These are phyloP conservation scores for Silurus aristotelis DNA, from an alignment of 2,797 vertebrate species.

Conservation along the genomic window DNA sequence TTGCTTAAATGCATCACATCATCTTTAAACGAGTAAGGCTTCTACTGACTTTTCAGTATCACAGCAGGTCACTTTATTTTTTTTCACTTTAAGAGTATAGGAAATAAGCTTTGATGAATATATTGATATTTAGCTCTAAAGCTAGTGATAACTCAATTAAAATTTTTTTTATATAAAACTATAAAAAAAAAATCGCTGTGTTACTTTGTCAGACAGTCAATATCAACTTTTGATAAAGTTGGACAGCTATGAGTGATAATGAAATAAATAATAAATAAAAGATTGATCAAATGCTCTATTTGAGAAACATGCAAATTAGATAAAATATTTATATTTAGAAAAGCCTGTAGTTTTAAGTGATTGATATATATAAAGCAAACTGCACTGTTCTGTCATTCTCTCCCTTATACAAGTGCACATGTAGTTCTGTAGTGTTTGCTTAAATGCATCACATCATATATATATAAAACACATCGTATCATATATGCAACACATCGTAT, in stretches of 20 bases:
- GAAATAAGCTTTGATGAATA: background rate
- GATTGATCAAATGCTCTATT: too few species aligned
- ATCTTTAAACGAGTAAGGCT: background rate
- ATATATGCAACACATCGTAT: too few species aligned
- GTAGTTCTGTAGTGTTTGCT: background rate
- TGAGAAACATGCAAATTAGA: too few species aligned
- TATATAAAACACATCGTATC: too few species aligned
- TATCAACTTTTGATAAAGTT: too few species aligned
- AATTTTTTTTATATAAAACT: background rate
- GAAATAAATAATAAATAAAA: too few species aligned
- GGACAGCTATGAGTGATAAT: too few species aligned
- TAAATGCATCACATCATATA: conserved; percentile 5
- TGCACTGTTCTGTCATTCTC: conserved; percentile 8
- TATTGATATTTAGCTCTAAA: background rate
- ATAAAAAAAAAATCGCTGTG: too few species aligned
- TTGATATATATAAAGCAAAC: conserved; percentile 3
- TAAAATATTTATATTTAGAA: too few species aligned
- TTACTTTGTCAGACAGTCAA: too few species aligned
- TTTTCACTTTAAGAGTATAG: too few species aligned
- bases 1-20: background rate
- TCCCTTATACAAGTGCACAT: conserved; percentile 7
- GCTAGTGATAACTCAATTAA: background rate
- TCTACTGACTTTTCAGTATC: background rate
- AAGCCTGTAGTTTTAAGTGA: background rate
- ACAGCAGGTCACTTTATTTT: background rate